A percentile compares a stretch with the other conserved stretches of the same genome.
Conservation (phyloP, 2,888 invertebrate species). For the Norana najaformis region DNA sequence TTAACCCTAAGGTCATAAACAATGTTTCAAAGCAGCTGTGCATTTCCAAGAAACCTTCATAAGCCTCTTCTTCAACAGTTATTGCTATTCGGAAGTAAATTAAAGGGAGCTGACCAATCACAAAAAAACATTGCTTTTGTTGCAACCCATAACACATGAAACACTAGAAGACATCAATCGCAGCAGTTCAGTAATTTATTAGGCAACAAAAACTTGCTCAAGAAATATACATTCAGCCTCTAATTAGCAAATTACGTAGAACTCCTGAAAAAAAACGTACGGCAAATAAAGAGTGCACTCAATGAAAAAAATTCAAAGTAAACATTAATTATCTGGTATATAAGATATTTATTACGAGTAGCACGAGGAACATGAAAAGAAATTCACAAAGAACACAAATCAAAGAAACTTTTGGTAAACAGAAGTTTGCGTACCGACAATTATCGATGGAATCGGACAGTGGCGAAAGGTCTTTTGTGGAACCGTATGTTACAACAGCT, state of each 20-base stretch:
- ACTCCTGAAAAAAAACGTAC: not conserved
- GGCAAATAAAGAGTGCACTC: not conserved
- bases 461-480: constrained; percentile 17
- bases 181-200: not conserved
- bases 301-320: not conserved
- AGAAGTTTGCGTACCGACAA: constrained; percentile 10
- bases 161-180: not conserved
- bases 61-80: not conserved
- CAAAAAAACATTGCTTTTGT: not conserved
- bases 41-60: not conserved
- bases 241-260: not conserved
- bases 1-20: not conserved
- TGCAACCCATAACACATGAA: not conserved
- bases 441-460: constrained; percentile 20
- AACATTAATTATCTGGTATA: not conserved
- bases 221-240: not conserved
- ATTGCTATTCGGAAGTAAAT: not conserved
- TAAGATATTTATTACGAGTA: not conserved
- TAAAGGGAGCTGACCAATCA: not conserved
- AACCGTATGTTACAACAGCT: not conserved
- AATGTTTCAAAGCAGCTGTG: not conserved
- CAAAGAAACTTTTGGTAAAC: not conserved
- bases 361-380: not conserved
- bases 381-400: no score
- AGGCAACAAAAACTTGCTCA: not conserved